Conservation (phyloP, 2,797 vertebrate genomes). For the Sebastes paucispinis region DNA sequence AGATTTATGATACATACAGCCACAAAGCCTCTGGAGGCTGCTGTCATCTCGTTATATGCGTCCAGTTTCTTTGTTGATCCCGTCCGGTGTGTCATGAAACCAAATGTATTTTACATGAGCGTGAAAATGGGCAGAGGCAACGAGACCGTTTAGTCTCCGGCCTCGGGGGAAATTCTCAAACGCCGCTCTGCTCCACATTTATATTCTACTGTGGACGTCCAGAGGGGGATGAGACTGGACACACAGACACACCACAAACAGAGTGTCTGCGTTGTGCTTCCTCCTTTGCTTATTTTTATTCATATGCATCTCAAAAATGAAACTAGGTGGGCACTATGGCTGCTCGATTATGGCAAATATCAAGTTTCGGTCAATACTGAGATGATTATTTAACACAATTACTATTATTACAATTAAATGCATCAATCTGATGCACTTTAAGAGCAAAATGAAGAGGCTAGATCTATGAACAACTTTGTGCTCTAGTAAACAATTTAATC, state of each 20-base stretch:
- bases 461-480: no score
- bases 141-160: slow-evolving; percentile 19
- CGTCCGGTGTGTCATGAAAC: slow-evolving; percentile 16
- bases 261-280: background rate
- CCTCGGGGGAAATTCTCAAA: slow-evolving; percentile 29
- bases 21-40: slow-evolving; percentile 15
- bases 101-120: slow-evolving; percentile 55
- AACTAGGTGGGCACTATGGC: background rate
- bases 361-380: no score
- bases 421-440: background rate
- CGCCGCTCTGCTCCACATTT: slow-evolving; percentile 13
- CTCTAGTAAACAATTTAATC: no score
- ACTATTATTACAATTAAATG: background rate
- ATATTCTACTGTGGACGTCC: slow-evolving; percentile 11
- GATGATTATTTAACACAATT: background rate
- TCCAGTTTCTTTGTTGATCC: slow-evolving; percentile 16
- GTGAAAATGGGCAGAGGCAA: slow-evolving; percentile 20
- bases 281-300: background rate
- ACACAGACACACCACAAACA: background rate
- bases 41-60: slow-evolving; percentile 18
- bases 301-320: background rate
- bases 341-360: background rate
- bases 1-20: slow-evolving; percentile 22
- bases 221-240: background rate
- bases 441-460: background rate